Base-by-base conservation (phyloP, 2,888 invertebrate genomes). In the Hypomecis punctinalis region DNA sequence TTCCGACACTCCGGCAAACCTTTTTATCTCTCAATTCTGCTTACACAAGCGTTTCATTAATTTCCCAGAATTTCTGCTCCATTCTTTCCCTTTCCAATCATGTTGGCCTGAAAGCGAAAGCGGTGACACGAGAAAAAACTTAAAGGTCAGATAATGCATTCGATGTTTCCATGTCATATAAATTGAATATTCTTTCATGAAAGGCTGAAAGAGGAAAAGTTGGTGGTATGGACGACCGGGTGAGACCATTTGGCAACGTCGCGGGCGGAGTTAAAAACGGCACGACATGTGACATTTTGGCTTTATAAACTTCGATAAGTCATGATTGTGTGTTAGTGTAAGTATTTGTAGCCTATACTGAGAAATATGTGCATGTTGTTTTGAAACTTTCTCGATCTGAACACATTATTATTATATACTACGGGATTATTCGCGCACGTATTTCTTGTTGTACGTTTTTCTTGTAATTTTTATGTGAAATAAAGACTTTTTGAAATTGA, bases 171-270 rank as follows among this genome's bases (percentile, higher is more conserved):
- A 77, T 82, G 74, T 73, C 74, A 83, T 79, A 79, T 72, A 78
- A 80, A 83, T 83, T 82, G 81, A 83, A 82, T 84, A 82, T 78
- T 74, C 76, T 66, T 75, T 70, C 70, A 80, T 77, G 79, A 79
- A 80, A 75, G 74, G 5, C 66, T 70, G 73, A 72, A 80, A 78
- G 58, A 75, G 81, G 76, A 77, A 81, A 85, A 83, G 76, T 84
- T 84, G 61, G 71, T 70, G 81, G 76, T 80, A 84, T 81, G 83
- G 84, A 78, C 81, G 81, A 83, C 84, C 84, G 83, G 80, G 77
- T 74, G 71, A 72, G 74, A 68, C 82, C 81, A 81, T 86, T 86
- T 84, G 83, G 84, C 84, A 84, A 83, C 81, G 79, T 76, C 73
- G 69, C 67, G 72, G 70, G 71, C 70, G 66, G 73, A 83, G 78